phyloP scores from a whole-genome alignment of 2,113 vertebrate species.

The Nicator chloris region DNA sequence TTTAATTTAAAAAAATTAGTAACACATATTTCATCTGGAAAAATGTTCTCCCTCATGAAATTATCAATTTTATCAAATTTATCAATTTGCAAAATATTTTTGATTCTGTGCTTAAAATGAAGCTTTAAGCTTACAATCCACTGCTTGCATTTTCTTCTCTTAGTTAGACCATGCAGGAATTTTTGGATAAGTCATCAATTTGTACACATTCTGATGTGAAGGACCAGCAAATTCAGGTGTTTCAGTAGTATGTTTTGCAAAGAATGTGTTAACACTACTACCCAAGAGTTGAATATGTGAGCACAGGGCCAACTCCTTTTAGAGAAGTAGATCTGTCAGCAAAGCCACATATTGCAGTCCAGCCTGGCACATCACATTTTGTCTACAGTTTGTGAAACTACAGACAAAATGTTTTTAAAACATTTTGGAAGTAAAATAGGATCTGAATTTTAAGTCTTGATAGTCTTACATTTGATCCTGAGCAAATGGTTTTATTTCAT shows the following conservation, averaged over 20 bases:
- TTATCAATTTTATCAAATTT: no score
- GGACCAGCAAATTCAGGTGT: neutral
- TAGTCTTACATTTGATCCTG: neutral
- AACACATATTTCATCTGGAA: neutral
- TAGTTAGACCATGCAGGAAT: neutral
- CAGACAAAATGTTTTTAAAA: neutral
- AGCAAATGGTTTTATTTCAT: neutral
- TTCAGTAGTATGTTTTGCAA: neutral
- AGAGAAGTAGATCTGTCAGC: neutral
- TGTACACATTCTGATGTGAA: neutral
- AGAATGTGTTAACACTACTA: neutral
- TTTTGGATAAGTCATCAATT: neutral
- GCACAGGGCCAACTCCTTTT: neutral
- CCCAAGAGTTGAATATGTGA: neutral
- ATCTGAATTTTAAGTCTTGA: neutral
- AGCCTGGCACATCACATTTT: neutral
- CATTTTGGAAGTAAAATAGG: neutral
- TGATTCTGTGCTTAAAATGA: neutral
- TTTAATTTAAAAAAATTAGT: neutral
- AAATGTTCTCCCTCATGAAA: neutral
- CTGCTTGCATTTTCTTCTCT: neutral
- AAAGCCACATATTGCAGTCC: neutral
- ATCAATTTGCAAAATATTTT: neutral
- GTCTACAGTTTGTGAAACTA: neutral
- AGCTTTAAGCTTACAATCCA: neutral